Conservation (phyloP, 2,888 invertebrate species). For the Lithophane ornitopus region DNA sequence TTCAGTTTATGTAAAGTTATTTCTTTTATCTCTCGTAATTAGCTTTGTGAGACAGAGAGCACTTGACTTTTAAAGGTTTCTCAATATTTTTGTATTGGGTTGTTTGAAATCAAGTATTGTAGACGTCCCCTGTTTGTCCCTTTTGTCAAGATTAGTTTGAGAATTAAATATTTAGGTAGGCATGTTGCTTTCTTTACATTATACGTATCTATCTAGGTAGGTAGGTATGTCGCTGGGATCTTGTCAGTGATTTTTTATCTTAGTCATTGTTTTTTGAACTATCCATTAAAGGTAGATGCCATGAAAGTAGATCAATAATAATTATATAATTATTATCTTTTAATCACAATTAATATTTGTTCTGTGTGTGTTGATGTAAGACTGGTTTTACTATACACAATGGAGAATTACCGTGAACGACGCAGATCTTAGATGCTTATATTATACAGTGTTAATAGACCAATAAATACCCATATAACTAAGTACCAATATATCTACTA, state of each 20-base stretch:
- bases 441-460: slow-evolving; percentile 10
- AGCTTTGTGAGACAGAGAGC: slow-evolving; percentile 19
- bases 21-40: slow-evolving; percentile 28
- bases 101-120: neutral
- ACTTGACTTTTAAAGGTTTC: slow-evolving; percentile 25
- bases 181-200: neutral
- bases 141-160: neutral
- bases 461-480: slow-evolving; percentile 19
- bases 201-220: no score
- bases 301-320: neutral
- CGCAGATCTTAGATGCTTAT: slow-evolving; percentile 10
- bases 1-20: slow-evolving; percentile 17
- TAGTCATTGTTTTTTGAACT: neutral
- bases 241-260: neutral
- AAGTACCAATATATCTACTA: no score
- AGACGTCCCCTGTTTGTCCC: neutral
- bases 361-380: neutral
- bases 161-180: neutral
- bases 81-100: slow-evolving; percentile 8
- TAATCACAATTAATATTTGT: neutral
- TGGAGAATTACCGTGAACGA: slow-evolving; percentile 1
- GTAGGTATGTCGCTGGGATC: neutral
- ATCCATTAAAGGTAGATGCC: neutral
- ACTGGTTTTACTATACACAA: neutral
- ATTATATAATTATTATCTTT: no score